Evolutionary conservation across 2,113 vertebrate genomes (phyloP), one percentile per base, ranked within the genome.

Genomic region (Poecilia latipinna): DNA sequence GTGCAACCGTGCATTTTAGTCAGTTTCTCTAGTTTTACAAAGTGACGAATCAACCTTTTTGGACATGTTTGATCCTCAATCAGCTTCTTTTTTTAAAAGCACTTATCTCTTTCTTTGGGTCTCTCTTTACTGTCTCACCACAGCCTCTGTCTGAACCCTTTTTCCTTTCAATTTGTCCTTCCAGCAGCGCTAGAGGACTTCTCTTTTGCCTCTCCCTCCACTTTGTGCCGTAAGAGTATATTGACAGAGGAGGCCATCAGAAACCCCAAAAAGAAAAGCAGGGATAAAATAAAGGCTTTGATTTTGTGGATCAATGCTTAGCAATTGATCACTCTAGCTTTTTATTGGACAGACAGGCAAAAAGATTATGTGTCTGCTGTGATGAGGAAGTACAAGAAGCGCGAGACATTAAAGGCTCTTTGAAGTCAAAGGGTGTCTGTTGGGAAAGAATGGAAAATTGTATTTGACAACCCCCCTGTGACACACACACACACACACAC

Each of bases 231-330:
- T 61, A 68, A 82, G 69, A 65, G 35, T 75, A 39, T 65, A 74
- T 73, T 6, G 39, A 71, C 54, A 62, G 39, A 6, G 0, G 26
- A 74, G 65, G 76, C 44, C 48, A 62, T 61, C 66, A 72, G 71
- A 54, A 78, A 78, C 1, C 76, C 76, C 61, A 65, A 68, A 68
- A 61, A 39, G 10, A 19, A 73, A 80, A 75, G 66, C n/a, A 6
- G 2, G 67, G 74, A 83, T 85, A 83, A 74, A 88, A 72, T 74
- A 28, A 81, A 70, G 61, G 42, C 85, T 91, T 92, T 90, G 90
- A 89, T 88, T 89, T 90, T 71, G 85, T 26, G 88, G 88, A 88
- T 92, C 91, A 88, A 79, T 90, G 83, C 72, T 73, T 87, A 54
- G 28, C 70, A 78, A 87, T 85, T 89, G 89, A 90, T 89, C 79